These are phyloP conservation scores for Propsilocerus akamusi DNA, from an alignment of 1,140 invertebrate genomes.

Conservation along the genomic window DNA sequence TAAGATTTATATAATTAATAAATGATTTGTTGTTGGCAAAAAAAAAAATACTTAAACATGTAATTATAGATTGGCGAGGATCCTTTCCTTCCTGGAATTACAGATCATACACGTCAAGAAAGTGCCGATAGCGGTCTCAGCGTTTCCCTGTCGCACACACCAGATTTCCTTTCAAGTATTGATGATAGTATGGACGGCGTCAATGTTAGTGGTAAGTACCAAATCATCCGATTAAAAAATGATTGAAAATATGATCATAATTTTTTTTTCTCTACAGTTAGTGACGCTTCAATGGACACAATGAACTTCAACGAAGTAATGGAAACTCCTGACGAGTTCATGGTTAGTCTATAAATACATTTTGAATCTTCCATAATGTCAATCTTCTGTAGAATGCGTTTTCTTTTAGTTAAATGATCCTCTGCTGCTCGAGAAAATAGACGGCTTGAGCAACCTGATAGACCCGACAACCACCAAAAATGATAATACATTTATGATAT, in stretches of 20 bases:
- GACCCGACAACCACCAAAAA: too few relatives aligned
- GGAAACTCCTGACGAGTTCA: not conserved
- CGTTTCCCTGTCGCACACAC: conserved; percentile 72
- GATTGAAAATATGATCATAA: not conserved
- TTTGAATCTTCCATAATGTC: not conserved
- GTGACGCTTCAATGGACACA: not conserved
- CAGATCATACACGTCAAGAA: conserved; percentile 79
- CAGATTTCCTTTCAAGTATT: conserved; percentile 74
- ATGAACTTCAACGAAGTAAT: not conserved
- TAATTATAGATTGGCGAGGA: conserved; percentile 25
- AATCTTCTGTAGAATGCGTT: not conserved
- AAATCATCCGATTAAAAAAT: not conserved
- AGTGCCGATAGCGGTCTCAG: conserved; percentile 83
- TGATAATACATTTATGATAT: too few relatives aligned
- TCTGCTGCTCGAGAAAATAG: not conserved
- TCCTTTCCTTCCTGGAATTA: conserved; percentile 60
- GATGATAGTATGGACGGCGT: conserved; percentile 62
- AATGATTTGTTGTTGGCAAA: not conserved
- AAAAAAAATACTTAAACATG: not conserved
- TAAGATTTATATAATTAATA: conserved; percentile 6
- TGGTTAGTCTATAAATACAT: not conserved
- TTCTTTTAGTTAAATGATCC: not conserved
- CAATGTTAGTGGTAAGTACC: conserved; percentile 42
- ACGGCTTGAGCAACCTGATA: too few relatives aligned
- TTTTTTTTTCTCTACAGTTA: not conserved